A percentile compares a stretch with the other conserved stretches of the same genome.
Conservation (phyloP, 2,113 vertebrate species). For the Malurus cyaneus region DNA sequence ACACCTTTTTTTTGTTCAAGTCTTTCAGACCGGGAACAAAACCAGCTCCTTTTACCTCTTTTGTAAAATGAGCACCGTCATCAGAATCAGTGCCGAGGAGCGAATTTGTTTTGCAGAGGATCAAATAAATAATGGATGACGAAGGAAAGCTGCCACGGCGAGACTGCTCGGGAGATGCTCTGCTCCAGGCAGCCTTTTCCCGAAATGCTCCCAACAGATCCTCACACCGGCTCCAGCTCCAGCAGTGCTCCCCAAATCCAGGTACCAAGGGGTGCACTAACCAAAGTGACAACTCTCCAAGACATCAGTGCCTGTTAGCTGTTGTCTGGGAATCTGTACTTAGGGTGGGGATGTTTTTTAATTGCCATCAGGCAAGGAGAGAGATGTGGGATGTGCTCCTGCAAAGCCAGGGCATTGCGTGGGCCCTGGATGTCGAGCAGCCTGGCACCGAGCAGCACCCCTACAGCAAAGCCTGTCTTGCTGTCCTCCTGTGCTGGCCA, state of each 20-base stretch:
- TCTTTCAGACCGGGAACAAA: slow-evolving; percentile 48
- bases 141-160: slow-evolving; percentile 55
- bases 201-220: not conserved
- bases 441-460: not conserved
- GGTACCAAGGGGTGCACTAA: not conserved
- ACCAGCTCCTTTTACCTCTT: slow-evolving; percentile 53
- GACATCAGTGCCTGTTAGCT: not conserved
- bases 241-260: not conserved
- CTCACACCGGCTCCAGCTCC: not conserved
- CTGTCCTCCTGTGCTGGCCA: not conserved
- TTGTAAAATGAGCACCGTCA: slow-evolving; percentile 37
- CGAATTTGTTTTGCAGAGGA: slow-evolving; percentile 60
- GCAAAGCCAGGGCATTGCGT: not conserved
- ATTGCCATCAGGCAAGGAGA: not conserved
- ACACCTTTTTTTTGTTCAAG: slow-evolving; percentile 39
- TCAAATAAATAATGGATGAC: slow-evolving; percentile 67
- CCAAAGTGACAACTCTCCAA: fast-evolving
- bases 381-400: not conserved
- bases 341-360: fast-evolving
- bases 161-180: slow-evolving; percentile 28
- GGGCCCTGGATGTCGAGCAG: not conserved
- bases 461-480: fast-evolving
- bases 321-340: fast-evolving
- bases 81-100: slow-evolving; percentile 51
- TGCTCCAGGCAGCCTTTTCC: not conserved